Evolutionary conservation across 2,113 vertebrate genomes (phyloP), one percentile per base, ranked within the genome.

Genomic region (Cynocephalus volans): DNA sequence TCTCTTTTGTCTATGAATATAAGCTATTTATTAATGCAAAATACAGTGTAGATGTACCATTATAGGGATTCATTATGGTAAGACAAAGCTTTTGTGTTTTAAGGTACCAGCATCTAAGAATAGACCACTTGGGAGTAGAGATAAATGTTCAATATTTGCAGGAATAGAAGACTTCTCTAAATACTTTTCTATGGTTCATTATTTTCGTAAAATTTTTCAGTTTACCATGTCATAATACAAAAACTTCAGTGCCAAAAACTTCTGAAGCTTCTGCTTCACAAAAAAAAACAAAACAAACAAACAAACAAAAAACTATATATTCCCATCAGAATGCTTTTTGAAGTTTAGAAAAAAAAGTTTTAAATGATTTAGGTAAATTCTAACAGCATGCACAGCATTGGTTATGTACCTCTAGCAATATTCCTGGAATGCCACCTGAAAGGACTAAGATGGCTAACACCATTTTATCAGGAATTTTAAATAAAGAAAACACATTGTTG

Each of bases 381-480:
- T 69, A 28, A 83, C 36, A 69, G 17, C 48, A 60, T 52, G 6
- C 14, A 10, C 85, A 86, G 5, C 4, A 82, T 41, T 21, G 72
- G 24, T 62, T 31, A 21, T 21, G 0, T 50, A 41, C 36, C 26
- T 48, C 8, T 41, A 75, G 18, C 24, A 79, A 56, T 79, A 56
- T 31, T 88, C 12, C 7, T 90, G 17, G 31, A 76, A 97, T 80
- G 65, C 76, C 76, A 26, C 4, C 56, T 97, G 77, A 82, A 89
- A 95, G 95, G n/a, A 98, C 62, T 11, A 95, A 75, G 56, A 7
- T 65, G 41, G 28, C 67, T 65, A 97, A 93, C 26, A 23, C 48
- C 17, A 79, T 96, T 89, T 96, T 89, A 93, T 96, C 89, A 45
- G 18, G 33, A 95, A 72, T 50, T 97, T 58, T 77, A 96, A 97